These are phyloP conservation scores for Tachina lurida DNA, from an alignment of 2,888 invertebrate genomes.

Conservation along the genomic window DNA sequence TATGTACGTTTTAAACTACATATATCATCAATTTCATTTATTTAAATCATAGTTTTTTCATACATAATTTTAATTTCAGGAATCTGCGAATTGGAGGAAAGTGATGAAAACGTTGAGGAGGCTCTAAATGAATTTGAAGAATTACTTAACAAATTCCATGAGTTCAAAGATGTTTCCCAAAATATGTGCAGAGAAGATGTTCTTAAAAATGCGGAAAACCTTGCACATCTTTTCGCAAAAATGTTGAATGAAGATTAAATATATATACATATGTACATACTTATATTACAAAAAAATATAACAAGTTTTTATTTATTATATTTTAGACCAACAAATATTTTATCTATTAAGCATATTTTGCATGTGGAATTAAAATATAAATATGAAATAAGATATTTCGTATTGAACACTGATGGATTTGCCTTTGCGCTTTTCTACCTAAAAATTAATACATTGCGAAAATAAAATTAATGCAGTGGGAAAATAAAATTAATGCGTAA, in stretches of 20 bases:
- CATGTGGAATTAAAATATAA: too few relatives aligned
- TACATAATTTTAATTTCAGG: constrained; percentile 11
- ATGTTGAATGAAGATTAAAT: constrained; percentile 70
- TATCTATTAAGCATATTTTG: too few relatives aligned
- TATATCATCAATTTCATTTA: too few relatives aligned
- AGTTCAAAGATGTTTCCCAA: constrained; percentile 66
- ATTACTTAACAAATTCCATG: constrained; percentile 67
- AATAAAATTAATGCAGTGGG: too few relatives aligned
- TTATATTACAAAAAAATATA: neutral
- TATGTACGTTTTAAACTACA: too few relatives aligned
- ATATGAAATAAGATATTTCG: too few relatives aligned
- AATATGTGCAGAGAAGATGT: constrained; percentile 68
- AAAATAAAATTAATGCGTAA: too few relatives aligned
- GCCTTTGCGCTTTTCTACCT: too few relatives aligned
- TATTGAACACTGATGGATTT: too few relatives aligned
- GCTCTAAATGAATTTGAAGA: constrained; percentile 69
- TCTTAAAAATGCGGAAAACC: constrained; percentile 70
- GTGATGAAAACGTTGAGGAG: constrained; percentile 51
- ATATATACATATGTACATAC: neutral
- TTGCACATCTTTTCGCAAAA: constrained; percentile 67
- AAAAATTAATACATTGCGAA: too few relatives aligned
- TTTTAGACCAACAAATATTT: neutral
- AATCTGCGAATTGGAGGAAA: constrained; percentile 5
- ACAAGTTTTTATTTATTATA: neutral
- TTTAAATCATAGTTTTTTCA: too few relatives aligned